Percentiles rank a stretch among this genome's conserved stretches.
phyloP scores from a whole-genome alignment of 92 coral and sea anemone genomes.

The Epizoanthus rinbou region DNA sequence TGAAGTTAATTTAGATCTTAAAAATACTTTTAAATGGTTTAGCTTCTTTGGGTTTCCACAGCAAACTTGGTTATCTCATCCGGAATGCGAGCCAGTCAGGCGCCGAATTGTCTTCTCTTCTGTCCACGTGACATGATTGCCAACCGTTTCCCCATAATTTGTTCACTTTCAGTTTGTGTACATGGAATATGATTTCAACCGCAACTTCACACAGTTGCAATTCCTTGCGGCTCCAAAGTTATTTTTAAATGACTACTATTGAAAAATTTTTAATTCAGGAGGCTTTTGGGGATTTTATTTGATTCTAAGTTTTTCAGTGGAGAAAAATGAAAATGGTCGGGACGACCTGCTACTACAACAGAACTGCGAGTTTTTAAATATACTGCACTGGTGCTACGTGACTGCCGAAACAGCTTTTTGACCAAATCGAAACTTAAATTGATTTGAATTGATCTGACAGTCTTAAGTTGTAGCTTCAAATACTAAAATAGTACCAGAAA shows the following conservation, averaged over 20 bases:
- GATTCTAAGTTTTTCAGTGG: background rate
- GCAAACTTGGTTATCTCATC: slow-evolving; percentile 2
- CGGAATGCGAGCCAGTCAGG: slow-evolving; percentile 19
- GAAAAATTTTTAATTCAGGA: no score
- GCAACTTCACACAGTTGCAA: no score
- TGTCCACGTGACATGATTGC: background rate
- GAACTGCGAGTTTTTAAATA: background rate
- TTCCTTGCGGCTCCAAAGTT: no score
- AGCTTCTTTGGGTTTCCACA: slow-evolving; percentile 13
- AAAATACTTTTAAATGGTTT: background rate
- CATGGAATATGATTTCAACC: no score
- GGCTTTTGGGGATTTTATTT: background rate
- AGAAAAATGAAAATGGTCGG: background rate
- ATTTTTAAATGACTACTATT: no score
- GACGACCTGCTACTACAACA: background rate
- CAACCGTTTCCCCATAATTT: background rate
- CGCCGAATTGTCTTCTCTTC: slow-evolving; percentile 14
- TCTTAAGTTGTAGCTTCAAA: background rate
- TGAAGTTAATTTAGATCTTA: background rate
- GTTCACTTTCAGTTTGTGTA: background rate
- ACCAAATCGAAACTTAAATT: slow-evolving; percentile 25
- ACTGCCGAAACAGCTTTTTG: background rate
- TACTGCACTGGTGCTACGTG: background rate
- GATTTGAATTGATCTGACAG: slow-evolving; percentile 7
- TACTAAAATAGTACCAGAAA: background rate